Evolutionary conservation across 2,888 invertebrate species (phyloP).

Genomic region (Sericinus montela): DNA sequence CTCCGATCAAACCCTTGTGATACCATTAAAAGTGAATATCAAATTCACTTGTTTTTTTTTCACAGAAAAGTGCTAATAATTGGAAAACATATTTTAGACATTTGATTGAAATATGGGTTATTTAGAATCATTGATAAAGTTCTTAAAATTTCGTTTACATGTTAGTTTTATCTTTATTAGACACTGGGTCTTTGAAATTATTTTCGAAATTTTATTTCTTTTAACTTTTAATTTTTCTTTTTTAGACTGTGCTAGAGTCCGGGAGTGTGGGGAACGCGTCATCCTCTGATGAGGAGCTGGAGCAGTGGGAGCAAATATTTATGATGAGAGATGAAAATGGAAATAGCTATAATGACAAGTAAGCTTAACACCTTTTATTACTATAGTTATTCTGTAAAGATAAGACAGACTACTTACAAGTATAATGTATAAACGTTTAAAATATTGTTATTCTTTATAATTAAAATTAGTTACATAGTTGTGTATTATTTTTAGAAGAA

Average conservation of each 20-base stretch:
- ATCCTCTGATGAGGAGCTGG: constrained; percentile 84
- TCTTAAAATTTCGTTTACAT: constrained; percentile 6
- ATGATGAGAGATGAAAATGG: constrained; percentile 84
- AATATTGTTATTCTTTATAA: too few relatives aligned
- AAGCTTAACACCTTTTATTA: constrained; percentile 26
- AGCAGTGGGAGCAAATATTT: constrained; percentile 88
- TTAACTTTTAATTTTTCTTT: constrained; percentile 26
- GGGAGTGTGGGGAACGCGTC: constrained; percentile 81
- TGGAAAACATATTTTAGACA: too few relatives aligned
- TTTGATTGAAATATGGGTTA: constrained; percentile 33
- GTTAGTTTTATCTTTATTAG: neutral
- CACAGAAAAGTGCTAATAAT: too few relatives aligned
- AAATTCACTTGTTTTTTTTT: too few relatives aligned
- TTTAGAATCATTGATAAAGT: constrained; percentile 28
- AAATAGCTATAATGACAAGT: constrained; percentile 80
- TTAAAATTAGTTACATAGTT: neutral
- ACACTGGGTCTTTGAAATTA: neutral
- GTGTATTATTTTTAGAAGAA: constrained; percentile 45
- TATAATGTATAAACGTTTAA: too few relatives aligned
- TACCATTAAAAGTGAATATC: too few relatives aligned
- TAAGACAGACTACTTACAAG: too few relatives aligned
- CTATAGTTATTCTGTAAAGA: too few relatives aligned
- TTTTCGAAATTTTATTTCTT: neutral
- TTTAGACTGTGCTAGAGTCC: constrained; percentile 84
- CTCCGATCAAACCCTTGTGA: too few relatives aligned